Percentiles rank a stretch among this genome's conserved stretches.
phyloP scores from a whole-genome alignment of 2,113 vertebrate genomes.

The Tragulus kanchil region DNA sequence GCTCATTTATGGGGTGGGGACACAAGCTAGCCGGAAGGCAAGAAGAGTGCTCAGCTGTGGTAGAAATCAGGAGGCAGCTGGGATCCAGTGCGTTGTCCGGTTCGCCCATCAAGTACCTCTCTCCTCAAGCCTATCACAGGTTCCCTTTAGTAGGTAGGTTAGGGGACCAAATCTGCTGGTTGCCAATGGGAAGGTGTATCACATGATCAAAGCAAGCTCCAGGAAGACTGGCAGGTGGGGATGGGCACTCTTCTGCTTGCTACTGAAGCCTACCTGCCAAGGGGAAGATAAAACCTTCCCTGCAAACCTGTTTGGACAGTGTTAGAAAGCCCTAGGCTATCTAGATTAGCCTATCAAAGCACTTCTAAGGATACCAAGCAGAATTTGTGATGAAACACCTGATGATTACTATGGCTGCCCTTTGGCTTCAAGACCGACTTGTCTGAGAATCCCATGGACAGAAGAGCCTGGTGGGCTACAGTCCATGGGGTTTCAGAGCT shows the following conservation, averaged over 20 bases:
- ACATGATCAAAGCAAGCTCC: background rate
- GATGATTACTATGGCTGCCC: background rate
- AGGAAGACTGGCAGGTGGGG: background rate
- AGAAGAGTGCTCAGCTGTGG: background rate
- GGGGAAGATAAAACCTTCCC: background rate
- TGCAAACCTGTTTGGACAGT: background rate
- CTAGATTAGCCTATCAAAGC: background rate
- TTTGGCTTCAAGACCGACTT: background rate
- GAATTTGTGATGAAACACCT: background rate
- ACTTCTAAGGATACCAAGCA: background rate
- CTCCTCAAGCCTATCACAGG: background rate
- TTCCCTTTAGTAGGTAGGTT: background rate
- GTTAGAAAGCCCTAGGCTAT: background rate
- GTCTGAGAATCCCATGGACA: too few species aligned
- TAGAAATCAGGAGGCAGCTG: background rate
- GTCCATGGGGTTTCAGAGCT: background rate
- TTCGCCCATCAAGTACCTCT: background rate
- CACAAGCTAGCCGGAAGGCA: background rate
- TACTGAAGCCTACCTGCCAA: background rate
- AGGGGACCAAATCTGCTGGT: background rate
- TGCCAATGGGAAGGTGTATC: background rate
- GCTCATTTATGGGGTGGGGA: background rate
- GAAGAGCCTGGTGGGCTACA: background rate
- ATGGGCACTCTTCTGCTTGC: background rate
- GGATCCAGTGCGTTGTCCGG: background rate